phyloP scores from a whole-genome alignment of 2,797 vertebrate species.

The Cottoperca gobio region DNA sequence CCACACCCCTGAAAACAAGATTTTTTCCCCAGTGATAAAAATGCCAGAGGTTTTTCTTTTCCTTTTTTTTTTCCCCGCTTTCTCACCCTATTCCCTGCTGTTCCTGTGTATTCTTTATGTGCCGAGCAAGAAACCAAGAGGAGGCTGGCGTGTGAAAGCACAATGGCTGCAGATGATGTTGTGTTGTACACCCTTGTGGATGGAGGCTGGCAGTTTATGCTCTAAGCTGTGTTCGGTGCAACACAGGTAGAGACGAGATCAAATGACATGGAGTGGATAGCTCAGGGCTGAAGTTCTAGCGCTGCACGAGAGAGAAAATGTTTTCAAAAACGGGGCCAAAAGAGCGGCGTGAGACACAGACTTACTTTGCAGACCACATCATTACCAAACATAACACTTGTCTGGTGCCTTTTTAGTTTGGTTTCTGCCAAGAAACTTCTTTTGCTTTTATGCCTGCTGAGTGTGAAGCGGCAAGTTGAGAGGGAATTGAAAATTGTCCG shows the following conservation, averaged over 20 bases:
- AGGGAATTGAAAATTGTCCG: slow-evolving; percentile 50
- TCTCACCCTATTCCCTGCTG: slow-evolving; percentile 58
- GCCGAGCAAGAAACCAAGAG: slow-evolving; percentile 57
- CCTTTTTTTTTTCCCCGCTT: slow-evolving; percentile 67
- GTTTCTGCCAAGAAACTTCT: slow-evolving; percentile 48
- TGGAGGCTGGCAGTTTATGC: slow-evolving; percentile 71
- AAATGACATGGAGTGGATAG: slow-evolving; percentile 77
- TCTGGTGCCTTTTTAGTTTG: slow-evolving; percentile 66
- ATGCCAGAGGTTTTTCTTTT: slow-evolving; percentile 80
- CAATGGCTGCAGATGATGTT: slow-evolving; percentile 73
- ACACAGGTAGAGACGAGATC: slow-evolving; percentile 76
- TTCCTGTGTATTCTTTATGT: slow-evolving; percentile 68
- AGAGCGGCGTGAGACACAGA: slow-evolving; percentile 64
- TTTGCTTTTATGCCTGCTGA: slow-evolving; percentile 59
- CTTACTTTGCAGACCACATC: slow-evolving; percentile 58
- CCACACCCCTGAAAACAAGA: slow-evolving; percentile 57
- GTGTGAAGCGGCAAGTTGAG: slow-evolving; percentile 53
- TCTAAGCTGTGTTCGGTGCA: slow-evolving; percentile 69
- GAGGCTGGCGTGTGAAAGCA: slow-evolving; percentile 62
- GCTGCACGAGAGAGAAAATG: slow-evolving; percentile 60
- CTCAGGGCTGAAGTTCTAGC: slow-evolving; percentile 71
- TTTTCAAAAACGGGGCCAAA: slow-evolving; percentile 72
- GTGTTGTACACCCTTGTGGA: slow-evolving; percentile 73
- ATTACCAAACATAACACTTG: slow-evolving; percentile 69
- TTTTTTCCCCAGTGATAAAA: slow-evolving; percentile 68